A percentile compares a stretch with the other conserved stretches of the same genome.
Conservation (phyloP, 2,797 vertebrate species). For the Sebastes hubbsi region DNA sequence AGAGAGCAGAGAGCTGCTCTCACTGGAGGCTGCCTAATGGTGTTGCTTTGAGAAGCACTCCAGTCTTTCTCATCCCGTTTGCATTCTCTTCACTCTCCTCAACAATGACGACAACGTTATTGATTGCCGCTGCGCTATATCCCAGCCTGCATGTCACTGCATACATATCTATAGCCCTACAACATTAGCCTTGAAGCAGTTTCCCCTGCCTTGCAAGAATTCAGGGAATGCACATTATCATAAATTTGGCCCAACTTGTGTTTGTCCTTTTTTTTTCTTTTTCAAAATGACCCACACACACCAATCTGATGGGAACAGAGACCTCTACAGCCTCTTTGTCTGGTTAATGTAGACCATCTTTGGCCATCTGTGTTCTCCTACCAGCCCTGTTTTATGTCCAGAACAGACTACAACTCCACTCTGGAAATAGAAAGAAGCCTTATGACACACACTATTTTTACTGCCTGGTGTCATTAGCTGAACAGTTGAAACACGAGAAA, state of each 20-base stretch:
- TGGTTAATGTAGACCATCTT: constrained; percentile 54
- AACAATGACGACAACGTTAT: constrained; percentile 44
- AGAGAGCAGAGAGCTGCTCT: constrained; percentile 72
- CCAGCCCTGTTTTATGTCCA: constrained; percentile 43
- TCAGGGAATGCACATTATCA: constrained; percentile 50
- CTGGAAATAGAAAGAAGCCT: constrained; percentile 65
- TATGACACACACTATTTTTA: constrained; percentile 62
- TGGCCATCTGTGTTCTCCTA: constrained; percentile 50
- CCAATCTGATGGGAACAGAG: constrained; percentile 45
- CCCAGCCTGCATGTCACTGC: background rate
- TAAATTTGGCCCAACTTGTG: constrained; percentile 32
- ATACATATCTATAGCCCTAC: constrained; percentile 9
- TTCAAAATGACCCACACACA: background rate
- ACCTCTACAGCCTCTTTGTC: constrained; percentile 11
- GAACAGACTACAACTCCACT: constrained; percentile 45
- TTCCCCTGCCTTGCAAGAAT: constrained; percentile 34
- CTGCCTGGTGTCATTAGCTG: constrained; percentile 37
- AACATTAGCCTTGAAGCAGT: background rate
- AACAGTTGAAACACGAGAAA: constrained; percentile 38
- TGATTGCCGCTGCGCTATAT: constrained; percentile 29
- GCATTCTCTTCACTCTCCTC: constrained; percentile 28
- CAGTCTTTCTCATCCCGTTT: constrained; percentile 36
- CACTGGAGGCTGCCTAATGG: constrained; percentile 61
- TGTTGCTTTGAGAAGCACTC: constrained; percentile 52
- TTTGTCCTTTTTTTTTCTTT: constrained; percentile 5